Evolutionary conservation across 2,113 vertebrate species (phyloP).

Genomic region (Lepus timidus): DNA sequence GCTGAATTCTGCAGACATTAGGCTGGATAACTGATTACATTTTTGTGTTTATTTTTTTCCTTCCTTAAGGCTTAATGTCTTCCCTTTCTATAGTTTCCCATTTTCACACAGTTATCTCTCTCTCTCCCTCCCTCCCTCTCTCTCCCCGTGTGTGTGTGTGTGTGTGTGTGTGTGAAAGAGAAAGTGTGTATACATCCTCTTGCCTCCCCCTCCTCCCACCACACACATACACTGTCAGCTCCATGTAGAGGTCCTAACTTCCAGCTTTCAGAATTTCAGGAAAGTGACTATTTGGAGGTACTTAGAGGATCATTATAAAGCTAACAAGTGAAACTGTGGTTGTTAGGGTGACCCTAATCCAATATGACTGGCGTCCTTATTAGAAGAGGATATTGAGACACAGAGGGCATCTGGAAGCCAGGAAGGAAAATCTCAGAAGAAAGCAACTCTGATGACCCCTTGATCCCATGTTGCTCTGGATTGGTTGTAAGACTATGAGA

Average conservation of each 20-base stretch:
- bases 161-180: not conserved
- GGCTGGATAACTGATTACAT: not conserved
- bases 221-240: not conserved
- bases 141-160: not conserved
- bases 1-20: conserved; percentile 29
- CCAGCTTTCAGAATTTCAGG: not conserved
- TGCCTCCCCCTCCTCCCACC: too few species aligned
- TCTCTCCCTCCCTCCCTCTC: too few species aligned
- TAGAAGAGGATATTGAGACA: not conserved
- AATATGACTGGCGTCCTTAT: not conserved
- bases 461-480: not conserved
- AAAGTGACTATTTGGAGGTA: not conserved
- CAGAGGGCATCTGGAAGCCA: not conserved
- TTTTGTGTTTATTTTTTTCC: not conserved
- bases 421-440: not conserved
- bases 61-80: not conserved
- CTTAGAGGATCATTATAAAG: not conserved
- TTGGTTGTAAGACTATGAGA: not conserved
- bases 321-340: not conserved
- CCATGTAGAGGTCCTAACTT: not conserved
- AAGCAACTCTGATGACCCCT: not conserved
- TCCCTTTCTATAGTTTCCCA: not conserved
- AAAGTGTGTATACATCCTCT: not conserved
- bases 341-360: not conserved
- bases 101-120: not conserved